phyloP scores from a whole-genome alignment of 2,888 invertebrate species.

The Drosophila borealis region DNA sequence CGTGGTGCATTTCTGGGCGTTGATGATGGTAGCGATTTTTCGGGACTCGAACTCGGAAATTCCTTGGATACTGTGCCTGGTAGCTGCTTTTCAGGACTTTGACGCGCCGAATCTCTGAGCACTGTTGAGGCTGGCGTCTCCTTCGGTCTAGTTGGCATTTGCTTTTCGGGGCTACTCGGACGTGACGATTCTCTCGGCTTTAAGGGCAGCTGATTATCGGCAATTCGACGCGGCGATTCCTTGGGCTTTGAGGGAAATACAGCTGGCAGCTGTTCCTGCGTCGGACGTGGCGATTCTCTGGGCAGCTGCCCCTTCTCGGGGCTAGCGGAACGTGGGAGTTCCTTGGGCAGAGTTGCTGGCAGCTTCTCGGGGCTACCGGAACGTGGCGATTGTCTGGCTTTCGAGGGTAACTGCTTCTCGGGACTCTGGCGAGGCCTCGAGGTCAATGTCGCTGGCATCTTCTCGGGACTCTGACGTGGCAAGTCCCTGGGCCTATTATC shows the following conservation, averaged over 20 bases:
- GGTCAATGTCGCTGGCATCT: slow-evolving; percentile 13
- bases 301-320: slow-evolving; percentile 34
- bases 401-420: slow-evolving; percentile 26
- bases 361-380: slow-evolving; percentile 12
- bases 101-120: slow-evolving; percentile 14
- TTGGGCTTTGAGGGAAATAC: slow-evolving; percentile 6
- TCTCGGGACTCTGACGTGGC: slow-evolving; percentile 29
- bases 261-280: slow-evolving; percentile 6
- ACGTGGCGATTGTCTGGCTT: slow-evolving; percentile 27
- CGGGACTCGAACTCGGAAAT: slow-evolving; percentile 16
- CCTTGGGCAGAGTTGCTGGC: slow-evolving; percentile 18
- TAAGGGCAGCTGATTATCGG: slow-evolving; percentile 13
- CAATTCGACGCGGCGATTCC: slow-evolving; percentile 9
- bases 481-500: slow-evolving; percentile 14
- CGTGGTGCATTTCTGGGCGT: neutral
- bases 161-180: slow-evolving; percentile 36
- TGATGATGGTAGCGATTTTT: slow-evolving; percentile 7
- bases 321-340: slow-evolving; percentile 29
- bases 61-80: neutral
- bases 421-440: slow-evolving; percentile 31
- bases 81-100: slow-evolving; percentile 25
- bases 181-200: slow-evolving; percentile 11
- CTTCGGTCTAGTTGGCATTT: slow-evolving; percentile 6
- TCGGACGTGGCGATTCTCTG: slow-evolving; percentile 3
- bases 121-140: slow-evolving; percentile 8